Conservation (phyloP, 1,140 invertebrate species). For the Sweltsa coloradensis region DNA sequence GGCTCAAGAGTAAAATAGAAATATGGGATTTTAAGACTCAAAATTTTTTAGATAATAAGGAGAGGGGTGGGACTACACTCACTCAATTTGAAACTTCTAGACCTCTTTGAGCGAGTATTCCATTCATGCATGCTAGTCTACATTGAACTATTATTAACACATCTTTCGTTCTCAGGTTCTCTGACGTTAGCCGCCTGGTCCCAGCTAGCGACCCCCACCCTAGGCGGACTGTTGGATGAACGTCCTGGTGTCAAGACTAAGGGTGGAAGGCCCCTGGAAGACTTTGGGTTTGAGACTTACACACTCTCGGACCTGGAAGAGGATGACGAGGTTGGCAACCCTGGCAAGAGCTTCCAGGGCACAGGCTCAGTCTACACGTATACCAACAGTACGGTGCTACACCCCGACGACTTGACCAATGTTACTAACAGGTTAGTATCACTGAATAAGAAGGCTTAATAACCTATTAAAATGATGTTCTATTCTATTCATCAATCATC, state of each 20-base stretch:
- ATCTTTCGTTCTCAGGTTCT: too few species aligned
- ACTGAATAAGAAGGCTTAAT: too few species aligned
- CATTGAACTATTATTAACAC: too few species aligned
- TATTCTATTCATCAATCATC: too few species aligned
- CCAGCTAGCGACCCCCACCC: conserved; percentile 80
- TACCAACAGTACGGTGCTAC: conserved; percentile 80
- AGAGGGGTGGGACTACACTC: too few species aligned
- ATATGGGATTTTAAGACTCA: too few species aligned
- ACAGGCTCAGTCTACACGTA: conserved; percentile 73
- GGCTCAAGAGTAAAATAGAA: too few species aligned
- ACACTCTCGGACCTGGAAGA: conserved; percentile 80
- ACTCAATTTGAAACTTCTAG: too few species aligned
- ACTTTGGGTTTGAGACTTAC: conserved; percentile 67
- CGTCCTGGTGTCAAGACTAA: conserved; percentile 80
- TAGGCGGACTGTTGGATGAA: conserved; percentile 80
- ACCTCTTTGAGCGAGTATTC: too few species aligned
- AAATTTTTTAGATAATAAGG: too few species aligned
- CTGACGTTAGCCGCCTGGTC: conserved; percentile 89
- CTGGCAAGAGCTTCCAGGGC: conserved; percentile 58
- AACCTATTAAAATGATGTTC: too few species aligned
- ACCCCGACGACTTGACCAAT: conserved; percentile 68
- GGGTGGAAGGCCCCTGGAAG: conserved; percentile 64
- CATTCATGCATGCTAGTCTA: too few species aligned
- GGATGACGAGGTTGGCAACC: conserved; percentile 64
- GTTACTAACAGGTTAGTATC: conserved; percentile 38